A percentile compares a stretch with the other conserved stretches of the same genome.
Conservation (phyloP, 2,797 vertebrate species). For the Rhynchonycteris naso region DNA sequence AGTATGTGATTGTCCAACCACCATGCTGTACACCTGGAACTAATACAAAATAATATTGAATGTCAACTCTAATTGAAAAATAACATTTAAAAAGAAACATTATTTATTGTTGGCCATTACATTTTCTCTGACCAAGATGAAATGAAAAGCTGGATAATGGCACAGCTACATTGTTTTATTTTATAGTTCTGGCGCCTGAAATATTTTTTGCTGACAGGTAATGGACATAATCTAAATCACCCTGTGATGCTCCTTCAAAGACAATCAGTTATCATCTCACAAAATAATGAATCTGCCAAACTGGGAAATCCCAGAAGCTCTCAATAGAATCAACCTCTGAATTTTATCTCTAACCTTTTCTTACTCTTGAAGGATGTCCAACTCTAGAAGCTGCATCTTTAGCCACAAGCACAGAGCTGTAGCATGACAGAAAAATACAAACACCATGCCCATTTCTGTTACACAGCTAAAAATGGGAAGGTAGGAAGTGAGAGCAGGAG, state of each 20-base stretch:
- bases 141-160: conserved; percentile 42
- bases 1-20: background rate
- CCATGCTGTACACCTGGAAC: background rate
- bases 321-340: conserved; percentile 73
- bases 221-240: conserved; percentile 72
- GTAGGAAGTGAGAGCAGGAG: background rate
- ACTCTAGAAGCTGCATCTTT: background rate
- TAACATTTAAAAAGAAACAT: background rate
- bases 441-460: background rate
- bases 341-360: conserved; percentile 80
- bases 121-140: background rate
- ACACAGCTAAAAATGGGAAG: background rate
- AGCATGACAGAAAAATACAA: background rate
- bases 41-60: background rate
- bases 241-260: conserved; percentile 75
- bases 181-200: conserved; percentile 13
- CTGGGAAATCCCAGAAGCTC: conserved; percentile 75
- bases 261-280: conserved; percentile 79
- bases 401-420: background rate
- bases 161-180: conserved; percentile 47
- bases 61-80: background rate
- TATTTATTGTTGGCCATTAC: background rate
- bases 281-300: conserved; percentile 82
- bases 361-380: conserved; percentile 63
- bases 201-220: conserved; percentile 75